Base-by-base conservation (phyloP, 2,113 vertebrate species). In the Alosa alosa region DNA sequence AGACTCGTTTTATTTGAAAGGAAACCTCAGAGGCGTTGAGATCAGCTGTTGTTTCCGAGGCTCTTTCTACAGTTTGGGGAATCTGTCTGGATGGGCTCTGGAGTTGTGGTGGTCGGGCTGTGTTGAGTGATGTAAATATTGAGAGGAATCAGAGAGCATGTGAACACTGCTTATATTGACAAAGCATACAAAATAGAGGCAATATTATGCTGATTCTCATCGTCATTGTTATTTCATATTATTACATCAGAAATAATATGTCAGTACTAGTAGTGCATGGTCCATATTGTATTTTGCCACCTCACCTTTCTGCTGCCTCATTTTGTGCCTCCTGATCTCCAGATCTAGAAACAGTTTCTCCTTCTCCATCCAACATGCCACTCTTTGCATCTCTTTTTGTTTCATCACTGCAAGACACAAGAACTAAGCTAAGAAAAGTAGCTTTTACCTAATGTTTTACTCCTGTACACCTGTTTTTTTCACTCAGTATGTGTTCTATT, bases 321-420 rank as follows among this genome's bases (percentile, higher is more conserved):
- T 89, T 89, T 89, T 94, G 78, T 93, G 87, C 45, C 92, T 94
- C 91, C 90, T 91, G 46, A 82, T 81, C 72, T 87, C 85, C 84
- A 94, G 68, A 83, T 92, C 91, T 90, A 88, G 83, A 81, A 94
- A 88, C 93, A 92, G 64, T 60, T 18, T 90, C 31, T 86, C 89
- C 22, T 90, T 95, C 88, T 91, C 89, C 6, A 87, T 50, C 91
- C 91, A 94, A 52, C 85, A 88, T 75, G 86, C 85, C 88, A 87
- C 89, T 64, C 64, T 87, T 86, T 84, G 17, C 83, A 72, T 91
- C 90, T 92, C 85, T 89, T 81, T 87, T 81, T 3, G 92, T 85
- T 85, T 87, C 47, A 91, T 84, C 81, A 82, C 87, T 93, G 72
- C n/a, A 72, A 72, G 10, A 36, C 7, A 72, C 57, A 64, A 64